A percentile compares a stretch with the other conserved stretches of the same genome.
Evolutionary conservation across 37 sponge, comb jelly and placozoan species (phyloP).

Genomic region (Ephydatia muelleri): DNA sequence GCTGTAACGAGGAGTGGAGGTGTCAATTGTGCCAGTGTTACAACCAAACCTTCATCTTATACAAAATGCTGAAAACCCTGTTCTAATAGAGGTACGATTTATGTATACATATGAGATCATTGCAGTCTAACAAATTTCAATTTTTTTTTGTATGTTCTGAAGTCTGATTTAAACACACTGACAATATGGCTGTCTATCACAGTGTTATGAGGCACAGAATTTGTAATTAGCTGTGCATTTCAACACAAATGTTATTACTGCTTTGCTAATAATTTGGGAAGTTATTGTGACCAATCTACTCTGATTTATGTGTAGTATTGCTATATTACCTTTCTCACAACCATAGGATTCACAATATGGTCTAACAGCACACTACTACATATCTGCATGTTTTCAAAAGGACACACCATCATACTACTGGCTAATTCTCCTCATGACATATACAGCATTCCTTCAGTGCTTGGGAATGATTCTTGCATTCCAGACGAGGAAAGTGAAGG

Average conservation of each 20-base stretch:
- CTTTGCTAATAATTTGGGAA: no score
- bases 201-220: neutral
- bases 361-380: neutral
- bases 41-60: neutral
- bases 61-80: neutral
- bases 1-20: no score
- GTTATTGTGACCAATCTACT: neutral
- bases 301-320: no score
- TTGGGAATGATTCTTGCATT: constrained; percentile 53
- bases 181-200: no score
- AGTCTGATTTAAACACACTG: no score
- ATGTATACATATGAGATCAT: no score
- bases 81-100: neutral
- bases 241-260: neutral
- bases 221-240: neutral
- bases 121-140: no score
- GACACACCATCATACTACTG: neutral
- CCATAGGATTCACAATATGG: neutral
- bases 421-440: neutral
- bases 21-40: neutral
- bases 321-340: neutral
- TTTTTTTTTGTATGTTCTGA: no score
- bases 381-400: neutral
- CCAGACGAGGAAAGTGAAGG: constrained; percentile 48
- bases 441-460: constrained; percentile 21